Conservation (phyloP, 2,113 vertebrate species). For the Alces alces region DNA sequence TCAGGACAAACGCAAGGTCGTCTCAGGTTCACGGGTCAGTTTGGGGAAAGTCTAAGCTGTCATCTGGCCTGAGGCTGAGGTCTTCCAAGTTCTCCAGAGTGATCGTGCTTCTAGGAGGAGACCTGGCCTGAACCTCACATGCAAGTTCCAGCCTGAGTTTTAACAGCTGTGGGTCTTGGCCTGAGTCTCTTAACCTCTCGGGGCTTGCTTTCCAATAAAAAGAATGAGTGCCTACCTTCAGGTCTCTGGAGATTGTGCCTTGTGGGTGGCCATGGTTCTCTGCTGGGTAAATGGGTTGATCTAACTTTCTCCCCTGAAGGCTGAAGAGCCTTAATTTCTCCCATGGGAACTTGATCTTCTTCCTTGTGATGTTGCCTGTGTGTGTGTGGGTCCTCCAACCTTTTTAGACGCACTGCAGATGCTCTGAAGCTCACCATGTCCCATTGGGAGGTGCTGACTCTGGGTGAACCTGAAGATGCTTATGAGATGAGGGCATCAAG, state of each 20-base stretch:
- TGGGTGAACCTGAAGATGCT: not conserved
- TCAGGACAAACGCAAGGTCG: not conserved
- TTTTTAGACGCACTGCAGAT: accelerated
- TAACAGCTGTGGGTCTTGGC: not conserved
- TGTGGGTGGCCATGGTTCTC: not conserved
- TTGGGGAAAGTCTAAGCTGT: not conserved
- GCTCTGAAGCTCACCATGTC: not conserved
- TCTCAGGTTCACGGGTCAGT: not conserved
- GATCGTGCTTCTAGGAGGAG: no score
- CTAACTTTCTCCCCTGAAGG: not conserved
- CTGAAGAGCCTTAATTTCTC: no score
- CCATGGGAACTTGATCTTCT: not conserved
- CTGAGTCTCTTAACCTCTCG: not conserved
- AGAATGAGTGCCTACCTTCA: not conserved
- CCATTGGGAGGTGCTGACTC: not conserved
- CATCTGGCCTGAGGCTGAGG: not conserved
- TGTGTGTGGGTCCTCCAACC: accelerated
- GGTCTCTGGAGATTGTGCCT: not conserved
- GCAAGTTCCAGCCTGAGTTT: not conserved
- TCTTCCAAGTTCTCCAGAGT: not conserved
- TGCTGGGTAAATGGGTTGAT: accelerated
- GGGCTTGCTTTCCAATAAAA: not conserved
- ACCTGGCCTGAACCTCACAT: not conserved
- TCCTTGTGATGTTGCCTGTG: no score
- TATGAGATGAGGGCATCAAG: not conserved